Base-by-base conservation (phyloP, 2,888 invertebrate species). In the Acleris cristana region DNA sequence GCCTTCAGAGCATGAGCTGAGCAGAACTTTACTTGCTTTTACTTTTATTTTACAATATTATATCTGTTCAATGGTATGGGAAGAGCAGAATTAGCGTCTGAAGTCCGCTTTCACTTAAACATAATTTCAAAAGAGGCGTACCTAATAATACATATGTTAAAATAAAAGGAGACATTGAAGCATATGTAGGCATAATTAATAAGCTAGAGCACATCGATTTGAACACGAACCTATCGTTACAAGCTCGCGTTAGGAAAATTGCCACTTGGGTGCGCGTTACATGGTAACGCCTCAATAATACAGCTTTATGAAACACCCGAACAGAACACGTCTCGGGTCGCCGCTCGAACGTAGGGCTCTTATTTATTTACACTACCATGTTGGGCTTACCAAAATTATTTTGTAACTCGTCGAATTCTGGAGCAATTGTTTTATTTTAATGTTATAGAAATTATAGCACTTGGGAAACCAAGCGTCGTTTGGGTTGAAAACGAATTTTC, bases 201-300 rank as follows among this genome's bases (percentile, higher is more conserved):
- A 72, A 70, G 70, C 68, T 61, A 69, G 63, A 62, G 56, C 53
- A 63, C 64, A 69, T 72, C 72, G 71, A 72, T 72, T 70, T 60
- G 55, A 55, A 65, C 51, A 61, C 49, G 49, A 21, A 51, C 26
- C 19, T 49, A 51, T 51, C 44, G 55, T 61, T 59, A 59, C 26
- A 59, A 44, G 58, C 70, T 40, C 14, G 72, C 74, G 78, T 82
- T 78, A 80, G 68, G 69, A 68, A 71, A 75, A 79, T 75, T 75
- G 72, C 76, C 72, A 70, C 71, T 78, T 69, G 70, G 65, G 71
- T 72, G 71, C 73, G 71, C 79, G 78, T 84, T 82, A 79, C 79
- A 80, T 74, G 75, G 70, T 79, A 80, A 80, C 74, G 77, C 69
- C 65, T 64, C 72, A 70, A 83, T 86, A 84, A 85, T 84, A 77